Base-by-base conservation (phyloP, 2,888 invertebrate species). In the Bursaphelenchus okinawaensis region DNA sequence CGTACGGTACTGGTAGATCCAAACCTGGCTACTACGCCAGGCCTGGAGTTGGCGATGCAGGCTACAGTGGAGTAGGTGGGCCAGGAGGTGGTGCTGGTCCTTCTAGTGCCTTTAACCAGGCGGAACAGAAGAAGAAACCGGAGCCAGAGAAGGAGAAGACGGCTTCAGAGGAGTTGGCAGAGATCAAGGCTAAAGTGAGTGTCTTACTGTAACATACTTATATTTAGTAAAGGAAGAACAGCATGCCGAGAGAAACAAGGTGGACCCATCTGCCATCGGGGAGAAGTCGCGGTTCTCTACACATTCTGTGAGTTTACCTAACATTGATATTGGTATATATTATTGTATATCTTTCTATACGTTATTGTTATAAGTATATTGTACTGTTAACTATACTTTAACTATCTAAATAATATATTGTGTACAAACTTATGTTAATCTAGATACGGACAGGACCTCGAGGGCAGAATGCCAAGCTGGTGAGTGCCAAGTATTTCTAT, bases 401-500 rank as follows among this genome's bases (percentile, higher is more conserved):
- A n/a, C n/a, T n/a, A n/a, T n/a, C n/a, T n/a, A n/a, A n/a, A n/a
- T n/a, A 40, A 16, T 12, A 40, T 3, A 40, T 40, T n/a, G 6
- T 4, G n/a, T 40, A 40, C 6, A 40, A 40, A 40, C 12, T n/a
- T n/a, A n/a, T n/a, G n/a, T 40, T 12, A 40, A 40, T 40, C 16
- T 4, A 40, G 40, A 40, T 40, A 12, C 2, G 40, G n/a, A 40
- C 40, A 40, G 40, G 40, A 1, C 40, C 40, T 40, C 40, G 6
- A 40, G 40, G 40, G 16, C 12, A 40, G 16, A 40, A n/a, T n/a
- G 50, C 59, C 22, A 69, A 69, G 27, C 66, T 68, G 1, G 68
- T 63, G 20, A 69, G 69, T 51, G 71, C 69, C 20, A 68, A 69
- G 31, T 71, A 71, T 63, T 71, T 69, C 55, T 71, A 71, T 52